Evolutionary conservation across 2,797 vertebrate species (phyloP), one percentile per base, ranked within the genome.

Genomic region (Amblyraja radiata): DNA sequence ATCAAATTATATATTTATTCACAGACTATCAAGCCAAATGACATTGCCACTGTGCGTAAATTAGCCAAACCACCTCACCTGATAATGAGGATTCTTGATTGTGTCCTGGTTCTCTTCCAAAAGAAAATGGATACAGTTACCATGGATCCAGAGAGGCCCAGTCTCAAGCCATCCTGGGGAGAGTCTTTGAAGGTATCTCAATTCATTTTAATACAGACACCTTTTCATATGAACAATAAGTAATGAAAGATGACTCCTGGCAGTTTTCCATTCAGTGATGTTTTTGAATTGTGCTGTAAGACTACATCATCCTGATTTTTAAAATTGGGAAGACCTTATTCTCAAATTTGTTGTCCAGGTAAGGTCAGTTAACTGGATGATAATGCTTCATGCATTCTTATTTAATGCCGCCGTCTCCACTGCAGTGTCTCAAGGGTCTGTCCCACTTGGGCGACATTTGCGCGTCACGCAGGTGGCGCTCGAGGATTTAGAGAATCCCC

Each of bases 51-150:
- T 1, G 97, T 98, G 93, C 96, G 96, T 94, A 98, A 97, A 94
- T 95, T 98, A 93, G 97, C 97, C 93, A 97, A 97, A 93, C 97
- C 97, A 46, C 97, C 97, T 3, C 97, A 97, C 94, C 95, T 98
- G 61, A 97, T 98, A 93, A 98, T 98, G 97, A 97, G 97, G 93
- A 95, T 98, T 93, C 97, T 97, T 97, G 97, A 98, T 93, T 97
- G 96, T 32, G 96, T 95, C 93, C 94, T 98, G 93, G 93, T 98
- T 36, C 94, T 98, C 0, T 98, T 98, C 94, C 97, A 97, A 94
- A 97, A 96, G 95, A 97, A 93, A 95, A 68, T 98, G 39, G 96
- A 97, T 90, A 74, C 95, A 39, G 95, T 98, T 28, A 95, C 96
- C 1, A 92, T 96, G 95, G 97, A 97, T 95, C 96, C 96, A 77